A percentile compares a stretch with the other conserved stretches of the same genome.
Conservation (phyloP, 2,797 vertebrate species). For the Morus bassanus region DNA sequence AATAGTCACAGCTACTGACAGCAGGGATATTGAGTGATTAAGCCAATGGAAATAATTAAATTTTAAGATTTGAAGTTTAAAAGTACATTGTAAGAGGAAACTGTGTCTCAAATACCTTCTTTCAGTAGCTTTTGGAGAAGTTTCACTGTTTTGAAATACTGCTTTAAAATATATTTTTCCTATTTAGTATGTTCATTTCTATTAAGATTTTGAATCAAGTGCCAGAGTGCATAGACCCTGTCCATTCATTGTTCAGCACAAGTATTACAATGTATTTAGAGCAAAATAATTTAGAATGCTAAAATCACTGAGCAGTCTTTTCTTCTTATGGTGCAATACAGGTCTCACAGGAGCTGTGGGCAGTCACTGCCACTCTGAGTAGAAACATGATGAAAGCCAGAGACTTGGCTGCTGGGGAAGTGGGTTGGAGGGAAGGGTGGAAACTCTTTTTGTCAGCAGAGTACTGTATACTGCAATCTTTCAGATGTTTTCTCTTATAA, state of each 20-base stretch:
- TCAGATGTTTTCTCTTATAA: neutral
- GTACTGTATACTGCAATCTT: neutral
- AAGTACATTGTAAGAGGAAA: neutral
- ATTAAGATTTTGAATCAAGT: neutral
- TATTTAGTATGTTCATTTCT: neutral
- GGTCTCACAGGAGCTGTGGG: neutral
- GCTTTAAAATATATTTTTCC: neutral
- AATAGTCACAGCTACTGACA: neutral
- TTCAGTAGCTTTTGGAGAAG: neutral
- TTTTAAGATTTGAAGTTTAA: neutral
- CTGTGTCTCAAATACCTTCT: neutral
- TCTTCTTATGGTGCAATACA: neutral
- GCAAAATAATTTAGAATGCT: neutral
- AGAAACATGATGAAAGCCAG: neutral
- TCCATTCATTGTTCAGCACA: neutral
- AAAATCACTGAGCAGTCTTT: neutral
- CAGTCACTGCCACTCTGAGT: neutral
- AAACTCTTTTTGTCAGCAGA: neutral
- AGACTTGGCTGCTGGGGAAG: neutral
- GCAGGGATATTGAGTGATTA: neutral
- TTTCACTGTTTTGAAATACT: neutral
- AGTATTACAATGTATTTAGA: neutral
- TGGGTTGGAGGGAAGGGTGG: neutral
- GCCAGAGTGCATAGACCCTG: rapidly evolving
- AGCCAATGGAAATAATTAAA: neutral